Conservation (phyloP, 2,797 vertebrate genomes). For the Siniperca obscura region DNA sequence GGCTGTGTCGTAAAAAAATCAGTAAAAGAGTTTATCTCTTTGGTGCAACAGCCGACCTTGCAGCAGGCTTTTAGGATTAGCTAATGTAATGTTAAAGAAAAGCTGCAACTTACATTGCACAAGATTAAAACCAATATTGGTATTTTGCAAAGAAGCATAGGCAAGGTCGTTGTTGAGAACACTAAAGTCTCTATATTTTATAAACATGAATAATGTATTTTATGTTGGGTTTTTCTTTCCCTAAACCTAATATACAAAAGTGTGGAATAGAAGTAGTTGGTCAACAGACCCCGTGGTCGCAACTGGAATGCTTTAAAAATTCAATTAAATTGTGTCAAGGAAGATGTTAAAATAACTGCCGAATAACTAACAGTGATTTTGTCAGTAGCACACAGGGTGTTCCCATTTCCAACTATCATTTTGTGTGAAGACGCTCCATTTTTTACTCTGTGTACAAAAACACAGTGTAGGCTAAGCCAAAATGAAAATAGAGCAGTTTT, state of each 20-base stretch:
- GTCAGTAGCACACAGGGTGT: neutral
- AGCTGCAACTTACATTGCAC: neutral
- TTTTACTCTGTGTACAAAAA: neutral
- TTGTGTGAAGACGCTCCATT: neutral
- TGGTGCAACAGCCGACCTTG: too few relatives aligned
- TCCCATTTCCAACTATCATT: neutral
- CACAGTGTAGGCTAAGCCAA: neutral
- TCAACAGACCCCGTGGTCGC: neutral
- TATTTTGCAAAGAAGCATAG: neutral
- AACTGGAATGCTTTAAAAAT: neutral
- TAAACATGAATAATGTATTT: neutral
- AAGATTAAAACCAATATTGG: neutral
- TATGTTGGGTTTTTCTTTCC: neutral
- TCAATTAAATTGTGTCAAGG: neutral
- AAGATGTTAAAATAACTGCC: neutral
- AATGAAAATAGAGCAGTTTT: neutral
- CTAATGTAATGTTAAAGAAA: neutral
- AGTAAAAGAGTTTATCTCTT: slow-evolving; percentile 3
- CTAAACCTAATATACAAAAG: neutral
- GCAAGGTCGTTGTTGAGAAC: neutral
- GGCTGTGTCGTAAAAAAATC: slow-evolving; percentile 8
- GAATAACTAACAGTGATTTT: neutral
- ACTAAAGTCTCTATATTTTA: neutral
- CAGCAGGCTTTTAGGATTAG: neutral
- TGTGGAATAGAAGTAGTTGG: neutral